Percentiles rank a stretch among this genome's conserved stretches.
phyloP scores from a whole-genome alignment of 2,797 vertebrate genomes.

The Phrynocephalus forsythii region DNA sequence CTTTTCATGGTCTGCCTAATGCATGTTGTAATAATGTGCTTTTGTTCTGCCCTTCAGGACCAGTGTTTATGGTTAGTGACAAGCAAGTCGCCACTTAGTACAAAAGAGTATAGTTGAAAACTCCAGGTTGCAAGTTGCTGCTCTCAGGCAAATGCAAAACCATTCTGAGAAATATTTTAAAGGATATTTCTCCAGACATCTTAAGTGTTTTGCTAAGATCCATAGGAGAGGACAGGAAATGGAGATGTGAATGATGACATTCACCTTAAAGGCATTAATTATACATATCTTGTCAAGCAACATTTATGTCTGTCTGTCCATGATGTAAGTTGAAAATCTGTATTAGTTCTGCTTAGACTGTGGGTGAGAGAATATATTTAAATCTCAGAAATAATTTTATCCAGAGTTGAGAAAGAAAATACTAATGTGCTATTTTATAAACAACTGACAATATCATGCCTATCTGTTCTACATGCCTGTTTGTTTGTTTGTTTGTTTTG shows the following conservation, averaged over 20 bases:
- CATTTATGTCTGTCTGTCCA: constrained; percentile 52
- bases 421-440: background rate
- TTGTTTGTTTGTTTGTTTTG: background rate
- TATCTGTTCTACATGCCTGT: background rate
- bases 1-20: background rate
- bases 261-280: constrained; percentile 61
- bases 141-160: constrained; percentile 23
- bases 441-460: background rate
- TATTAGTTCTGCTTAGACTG: constrained; percentile 19
- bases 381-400: background rate
- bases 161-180: constrained; percentile 38
- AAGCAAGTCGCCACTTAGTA: constrained; percentile 18
- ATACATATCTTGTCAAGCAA: constrained; percentile 62
- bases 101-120: background rate
- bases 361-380: constrained; percentile 22
- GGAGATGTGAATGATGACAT: constrained; percentile 33
- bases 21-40: background rate
- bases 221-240: constrained; percentile 37
- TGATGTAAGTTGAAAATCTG: constrained; percentile 24
- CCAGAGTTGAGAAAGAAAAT: background rate
- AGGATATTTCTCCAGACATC: constrained; percentile 29
- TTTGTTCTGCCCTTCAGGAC: background rate
- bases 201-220: constrained; percentile 46
- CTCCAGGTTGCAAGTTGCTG: background rate
- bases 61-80: background rate